Evolutionary conservation across 1,140 invertebrate genomes (phyloP).

Genomic region (Eufriesea mexicana): DNA sequence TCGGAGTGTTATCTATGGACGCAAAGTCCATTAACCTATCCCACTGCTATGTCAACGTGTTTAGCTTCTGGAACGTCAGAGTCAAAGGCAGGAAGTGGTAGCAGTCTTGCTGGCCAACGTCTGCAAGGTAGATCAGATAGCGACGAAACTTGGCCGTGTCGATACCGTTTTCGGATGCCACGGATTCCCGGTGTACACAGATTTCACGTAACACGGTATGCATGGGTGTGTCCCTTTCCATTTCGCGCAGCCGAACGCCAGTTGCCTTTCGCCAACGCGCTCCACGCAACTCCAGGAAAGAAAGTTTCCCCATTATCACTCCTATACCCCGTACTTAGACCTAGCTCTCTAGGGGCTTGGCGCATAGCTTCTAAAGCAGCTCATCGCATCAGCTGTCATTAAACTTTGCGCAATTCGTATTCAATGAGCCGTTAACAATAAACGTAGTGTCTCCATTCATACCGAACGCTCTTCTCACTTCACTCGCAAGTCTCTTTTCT

Average conservation of each 20-base stretch:
- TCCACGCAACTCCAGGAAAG: conserved; percentile 43
- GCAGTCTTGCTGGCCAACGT: no score
- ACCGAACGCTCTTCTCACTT: no score
- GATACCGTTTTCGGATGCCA: conserved; percentile 32
- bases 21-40: no score
- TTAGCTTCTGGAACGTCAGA: no score
- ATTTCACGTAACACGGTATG: conserved; percentile 55
- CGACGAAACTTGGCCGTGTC: no score
- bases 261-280: conserved; percentile 60
- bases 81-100: no score
- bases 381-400: not conserved
- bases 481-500: no score
- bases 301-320: no score
- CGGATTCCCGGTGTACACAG: conserved; percentile 40
- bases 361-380: conserved; percentile 5
- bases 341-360: not conserved
- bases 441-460: not conserved
- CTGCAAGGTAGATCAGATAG: no score
- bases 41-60: no score
- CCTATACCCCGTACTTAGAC: not conserved
- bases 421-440: not conserved
- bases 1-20: no score
- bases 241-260: conserved; percentile 56
- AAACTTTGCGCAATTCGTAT: not conserved
- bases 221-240: conserved; percentile 65